A percentile compares a stretch with the other conserved stretches of the same genome.
These are phyloP conservation scores for Notodromas monacha DNA, from an alignment of 2,888 invertebrate genomes.

Conservation along the genomic window DNA sequence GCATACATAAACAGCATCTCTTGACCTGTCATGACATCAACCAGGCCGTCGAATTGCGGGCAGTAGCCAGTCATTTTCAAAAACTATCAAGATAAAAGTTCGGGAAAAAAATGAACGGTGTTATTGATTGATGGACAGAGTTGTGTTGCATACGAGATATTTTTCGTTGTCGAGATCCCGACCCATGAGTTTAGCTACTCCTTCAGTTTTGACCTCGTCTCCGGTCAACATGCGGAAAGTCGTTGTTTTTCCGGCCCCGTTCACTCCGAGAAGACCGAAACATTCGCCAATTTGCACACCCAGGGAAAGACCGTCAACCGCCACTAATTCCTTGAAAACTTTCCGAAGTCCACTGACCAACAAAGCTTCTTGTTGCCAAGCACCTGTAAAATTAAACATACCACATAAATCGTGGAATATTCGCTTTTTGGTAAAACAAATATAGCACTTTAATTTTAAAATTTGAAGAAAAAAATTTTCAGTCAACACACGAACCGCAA, in stretches of 20 bases:
- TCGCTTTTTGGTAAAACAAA: not conserved
- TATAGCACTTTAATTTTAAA: not conserved
- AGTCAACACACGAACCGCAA: no score
- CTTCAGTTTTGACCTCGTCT: conserved; percentile 16
- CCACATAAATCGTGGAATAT: not conserved
- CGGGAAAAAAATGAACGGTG: no score
- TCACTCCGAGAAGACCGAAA: conserved; percentile 20
- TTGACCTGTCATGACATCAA: no score
- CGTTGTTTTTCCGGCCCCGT: conserved; percentile 23
- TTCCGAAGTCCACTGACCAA: conserved; percentile 27
- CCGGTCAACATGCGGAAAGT: conserved; percentile 24
- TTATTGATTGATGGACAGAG: no score
- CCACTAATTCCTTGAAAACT: conserved; percentile 21
- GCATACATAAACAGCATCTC: no score
- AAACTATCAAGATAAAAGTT: no score
- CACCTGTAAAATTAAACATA: conserved; percentile 10
- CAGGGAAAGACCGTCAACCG: conserved; percentile 31
- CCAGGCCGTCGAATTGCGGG: no score
- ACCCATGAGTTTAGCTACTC: conserved; percentile 16
- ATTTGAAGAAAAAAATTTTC: not conserved
- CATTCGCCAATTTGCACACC: conserved; percentile 22
- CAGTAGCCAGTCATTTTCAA: no score
- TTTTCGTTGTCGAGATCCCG: conserved; percentile 12
- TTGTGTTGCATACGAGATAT: not conserved
- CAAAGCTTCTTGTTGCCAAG: conserved; percentile 20